Evolutionary conservation across 2,888 invertebrate species (phyloP), one percentile per base, ranked within the genome.

Genomic region (Eristalis arbustorum): DNA sequence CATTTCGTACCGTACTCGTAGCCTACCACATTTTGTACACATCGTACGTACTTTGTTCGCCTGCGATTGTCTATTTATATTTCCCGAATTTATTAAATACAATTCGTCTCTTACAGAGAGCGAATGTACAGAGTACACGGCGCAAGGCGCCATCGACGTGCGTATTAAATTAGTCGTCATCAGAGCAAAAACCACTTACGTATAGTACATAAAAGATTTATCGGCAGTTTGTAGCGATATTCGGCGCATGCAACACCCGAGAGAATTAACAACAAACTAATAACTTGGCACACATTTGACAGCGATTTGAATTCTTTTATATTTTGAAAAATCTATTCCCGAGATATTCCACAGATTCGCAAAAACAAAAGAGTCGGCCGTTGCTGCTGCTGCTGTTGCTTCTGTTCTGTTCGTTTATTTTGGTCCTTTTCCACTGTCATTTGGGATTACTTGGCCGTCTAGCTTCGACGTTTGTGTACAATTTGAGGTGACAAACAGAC

Each of bases 141-240:
- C 18, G 28, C 5, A 64, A 23, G 71, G 78, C 71, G 71, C 59
- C 78, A 78, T 71, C 40, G 22, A 59, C 14, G 23, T 66, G 78
- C 64, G 78, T 78, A 66, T 37, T 72, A 78, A 66, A 72, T 72
- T 78, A 72, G 59, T 66, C 57, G 49, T 34, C 64, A 37, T 78
- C 64, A 22, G 22, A n/a, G 18, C 18, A 64, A 71, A 71, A 66
- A n/a, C n/a, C 42, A 49, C 42, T 66, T 59, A 25, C n/a, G 71
- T 72, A 59, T 72, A 40, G 57, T 63, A 73, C 42, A 62, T 61
- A 40, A 66, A 66, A 66, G 23, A 64, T 78, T 78, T 57, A 78
- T 66, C 64, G 63, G 14, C 56, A 57, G n/a, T 63, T 69, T 63
- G 14, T 40, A 37, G 37, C 37, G 13, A 49, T 18, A 49, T 49